Evolutionary conservation across 2,113 vertebrate genomes (phyloP).

Genomic region (Alectura lathami): DNA sequence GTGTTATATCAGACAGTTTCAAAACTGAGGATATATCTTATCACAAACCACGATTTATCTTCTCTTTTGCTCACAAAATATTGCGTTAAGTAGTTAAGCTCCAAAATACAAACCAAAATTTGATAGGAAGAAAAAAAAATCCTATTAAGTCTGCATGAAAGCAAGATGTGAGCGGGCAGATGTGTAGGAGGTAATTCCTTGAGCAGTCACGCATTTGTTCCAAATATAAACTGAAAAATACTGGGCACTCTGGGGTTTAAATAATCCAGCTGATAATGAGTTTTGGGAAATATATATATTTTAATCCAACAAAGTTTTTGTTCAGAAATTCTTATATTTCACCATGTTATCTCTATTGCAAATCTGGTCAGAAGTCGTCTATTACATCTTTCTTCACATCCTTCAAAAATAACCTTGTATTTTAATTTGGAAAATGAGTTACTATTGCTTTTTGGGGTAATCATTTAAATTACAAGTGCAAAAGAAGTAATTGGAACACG

Average conservation of each 20-base stretch:
- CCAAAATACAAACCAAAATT: conserved; percentile 1
- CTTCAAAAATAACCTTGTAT: neutral
- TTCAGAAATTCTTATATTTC: neutral
- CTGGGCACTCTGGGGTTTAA: neutral
- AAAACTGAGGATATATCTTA: neutral
- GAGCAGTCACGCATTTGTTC: conserved; percentile 10
- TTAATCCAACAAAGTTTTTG: neutral
- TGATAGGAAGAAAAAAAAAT: neutral
- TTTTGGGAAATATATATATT: neutral
- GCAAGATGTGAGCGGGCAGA: neutral
- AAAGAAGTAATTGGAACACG: neutral
- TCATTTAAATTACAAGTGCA: neutral
- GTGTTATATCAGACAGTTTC: neutral
- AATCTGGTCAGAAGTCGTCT: neutral
- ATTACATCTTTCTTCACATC: neutral
- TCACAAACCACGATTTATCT: neutral
- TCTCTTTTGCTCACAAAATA: neutral
- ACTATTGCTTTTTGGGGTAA: too few species aligned
- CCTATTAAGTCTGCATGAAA: neutral
- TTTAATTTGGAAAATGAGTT: neutral
- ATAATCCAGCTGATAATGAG: neutral
- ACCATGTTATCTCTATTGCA: neutral
- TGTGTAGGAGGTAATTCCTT: conserved; percentile 38
- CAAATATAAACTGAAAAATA: conserved; percentile 26
- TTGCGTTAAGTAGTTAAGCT: neutral